Percentiles rank a stretch among this genome's conserved stretches.
Conservation (phyloP, 2,113 vertebrate species). For the Brachyistius frenatus region DNA sequence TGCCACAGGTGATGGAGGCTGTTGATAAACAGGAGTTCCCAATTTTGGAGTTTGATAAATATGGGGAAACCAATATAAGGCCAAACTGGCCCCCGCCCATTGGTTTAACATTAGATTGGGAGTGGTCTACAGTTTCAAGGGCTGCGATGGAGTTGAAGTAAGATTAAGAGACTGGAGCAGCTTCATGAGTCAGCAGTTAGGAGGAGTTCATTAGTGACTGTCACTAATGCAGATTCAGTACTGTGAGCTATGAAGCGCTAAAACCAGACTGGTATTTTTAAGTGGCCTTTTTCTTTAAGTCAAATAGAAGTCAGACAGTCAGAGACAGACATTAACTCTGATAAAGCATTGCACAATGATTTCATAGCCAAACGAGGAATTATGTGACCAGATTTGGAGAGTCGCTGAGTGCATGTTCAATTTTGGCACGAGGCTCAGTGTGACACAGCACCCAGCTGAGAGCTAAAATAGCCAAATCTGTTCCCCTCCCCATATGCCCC, state of each 20-base stretch:
- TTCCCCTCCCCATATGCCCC: constrained; percentile 24
- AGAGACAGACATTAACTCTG: neutral
- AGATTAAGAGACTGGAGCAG: neutral
- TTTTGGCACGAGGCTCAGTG: constrained; percentile 28
- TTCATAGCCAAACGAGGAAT: constrained; percentile 24
- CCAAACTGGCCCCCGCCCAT: too few relatives aligned
- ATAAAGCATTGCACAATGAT: neutral
- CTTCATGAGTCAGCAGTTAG: neutral
- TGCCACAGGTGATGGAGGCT: too few relatives aligned
- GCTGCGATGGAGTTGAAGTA: neutral
- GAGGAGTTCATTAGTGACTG: neutral
- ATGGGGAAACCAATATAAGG: too few relatives aligned
- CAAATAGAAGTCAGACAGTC: neutral
- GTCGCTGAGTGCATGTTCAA: constrained; percentile 33
- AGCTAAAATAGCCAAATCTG: constrained; percentile 59
- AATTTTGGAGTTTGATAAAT: too few relatives aligned
- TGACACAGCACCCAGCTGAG: constrained; percentile 56
- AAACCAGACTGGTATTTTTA: neutral
- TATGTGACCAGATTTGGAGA: constrained; percentile 45
- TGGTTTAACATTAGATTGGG: neutral
- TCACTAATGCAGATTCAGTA: neutral
- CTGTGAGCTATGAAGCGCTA: too few relatives aligned
- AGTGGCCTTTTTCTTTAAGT: neutral
- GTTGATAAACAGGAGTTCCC: too few relatives aligned
- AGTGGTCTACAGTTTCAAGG: neutral